Evolutionary conservation across 2,113 vertebrate genomes (phyloP), one percentile per base, ranked within the genome.

Genomic region (Pyxicephalus adspersus): DNA sequence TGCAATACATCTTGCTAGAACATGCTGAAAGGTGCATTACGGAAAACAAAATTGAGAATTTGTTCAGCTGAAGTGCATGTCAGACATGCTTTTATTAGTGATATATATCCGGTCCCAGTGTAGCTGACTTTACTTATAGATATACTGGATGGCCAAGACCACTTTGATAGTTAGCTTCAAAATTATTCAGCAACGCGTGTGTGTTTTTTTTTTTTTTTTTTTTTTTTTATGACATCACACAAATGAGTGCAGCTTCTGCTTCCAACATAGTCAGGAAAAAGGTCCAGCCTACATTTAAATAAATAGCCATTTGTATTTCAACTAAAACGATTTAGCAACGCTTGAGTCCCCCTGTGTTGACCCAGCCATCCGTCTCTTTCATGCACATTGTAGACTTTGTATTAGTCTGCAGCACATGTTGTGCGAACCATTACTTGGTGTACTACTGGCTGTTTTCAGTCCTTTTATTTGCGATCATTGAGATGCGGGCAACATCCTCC

Each of bases 401-500:
- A 51, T 57, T 64, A 72, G 57, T 15, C 66, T 60, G 64, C 54
- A 67, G 78, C 51, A 72, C 66, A 72, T 72, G 23, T 19, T 54
- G 79, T 64, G 28, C 55, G 64, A 25, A 28, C 77, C 50, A 73
- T 81, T 55, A 51, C 58, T 64, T 81, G 25, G 26, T 22, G 19
- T 20, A 34, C 25, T 20, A 60, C 68, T 65, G 68, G 38, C 68
- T 73, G 45, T 65, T 34, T 73, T 8, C 9, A 64, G 34, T 16
- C 28, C 28, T 55, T 81, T 81, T 67, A 81, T 8, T 15, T 65
- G n/a, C 4, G 8, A 73, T 73, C 68, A 81, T 81, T 81, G 45
- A 51, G 79, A 81, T 81, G 79, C 79, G 17, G 28, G 58, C n/a
- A 70, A 80, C 67, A 72, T 72, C 31, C 34, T 80, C 61, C 31